phyloP scores from a whole-genome alignment of 2,113 vertebrate species.

The Nyctibius bracteatus region DNA sequence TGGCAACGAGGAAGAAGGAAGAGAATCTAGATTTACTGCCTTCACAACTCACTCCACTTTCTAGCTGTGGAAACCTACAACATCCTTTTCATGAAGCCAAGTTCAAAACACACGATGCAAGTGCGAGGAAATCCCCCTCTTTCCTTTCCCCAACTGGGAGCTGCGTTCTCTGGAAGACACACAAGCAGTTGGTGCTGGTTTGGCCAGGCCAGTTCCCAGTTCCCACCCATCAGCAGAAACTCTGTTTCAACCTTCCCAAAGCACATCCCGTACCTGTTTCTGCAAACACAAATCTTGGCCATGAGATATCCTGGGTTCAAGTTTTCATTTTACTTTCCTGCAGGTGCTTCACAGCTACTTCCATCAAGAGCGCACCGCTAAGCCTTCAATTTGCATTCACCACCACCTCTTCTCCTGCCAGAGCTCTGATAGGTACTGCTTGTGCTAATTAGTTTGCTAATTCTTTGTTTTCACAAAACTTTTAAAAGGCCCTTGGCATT shows the following conservation, averaged over 20 bases:
- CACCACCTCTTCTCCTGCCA: not conserved
- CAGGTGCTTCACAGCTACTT: not conserved
- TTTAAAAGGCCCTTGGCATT: not conserved
- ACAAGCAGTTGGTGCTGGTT: accelerated
- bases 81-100: not conserved
- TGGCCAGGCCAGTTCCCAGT: not conserved
- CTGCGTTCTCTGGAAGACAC: accelerated
- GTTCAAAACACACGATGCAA: not conserved
- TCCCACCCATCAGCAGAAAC: not conserved
- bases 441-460: not conserved
- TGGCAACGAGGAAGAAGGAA: not conserved
- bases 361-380: not conserved
- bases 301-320: accelerated
- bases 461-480: not conserved
- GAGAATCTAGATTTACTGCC: not conserved
- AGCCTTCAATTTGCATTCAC: not conserved
- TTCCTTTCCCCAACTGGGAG: not conserved
- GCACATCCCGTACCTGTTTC: not conserved
- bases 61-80: not conserved
- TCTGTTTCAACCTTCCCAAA: not conserved
- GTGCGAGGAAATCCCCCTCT: not conserved
- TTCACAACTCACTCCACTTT: not conserved
- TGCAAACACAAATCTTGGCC: not conserved
- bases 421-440: not conserved
- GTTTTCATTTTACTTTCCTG: not conserved